Evolutionary conservation across 2,797 vertebrate genomes (phyloP).

Genomic region (Oreortyx pictus): DNA sequence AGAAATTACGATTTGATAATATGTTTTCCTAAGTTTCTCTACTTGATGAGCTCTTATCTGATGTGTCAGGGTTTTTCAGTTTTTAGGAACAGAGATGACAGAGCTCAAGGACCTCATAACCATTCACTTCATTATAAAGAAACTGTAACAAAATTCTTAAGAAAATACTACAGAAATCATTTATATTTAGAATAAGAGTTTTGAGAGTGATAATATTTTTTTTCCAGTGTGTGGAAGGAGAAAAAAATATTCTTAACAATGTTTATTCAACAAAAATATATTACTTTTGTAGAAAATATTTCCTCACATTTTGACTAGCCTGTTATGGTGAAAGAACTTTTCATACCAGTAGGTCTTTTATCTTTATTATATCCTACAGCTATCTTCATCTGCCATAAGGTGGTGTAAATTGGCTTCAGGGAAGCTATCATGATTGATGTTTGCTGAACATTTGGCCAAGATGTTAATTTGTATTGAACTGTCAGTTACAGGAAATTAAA

Average conservation of each 20-base stretch:
- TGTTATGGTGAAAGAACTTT: not conserved
- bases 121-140: not conserved
- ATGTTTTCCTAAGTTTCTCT: not conserved
- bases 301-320: not conserved
- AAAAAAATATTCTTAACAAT: not conserved
- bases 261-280: not conserved
- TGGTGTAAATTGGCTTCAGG: not conserved
- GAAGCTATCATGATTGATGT: not conserved
- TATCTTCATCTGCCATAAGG: not conserved
- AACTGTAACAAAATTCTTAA: not conserved
- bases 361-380: not conserved
- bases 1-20: not conserved
- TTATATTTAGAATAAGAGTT: not conserved
- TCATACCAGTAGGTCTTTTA: not conserved
- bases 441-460: not conserved
- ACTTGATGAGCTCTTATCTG: not conserved
- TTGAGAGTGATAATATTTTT: not conserved
- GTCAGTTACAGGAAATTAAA: not conserved
- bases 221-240: no score
- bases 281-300: not conserved
- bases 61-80: not conserved
- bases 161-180: not conserved
- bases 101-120: not conserved
- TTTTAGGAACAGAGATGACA: not conserved
- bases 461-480: not conserved